phyloP scores from a whole-genome alignment of 2,888 invertebrate genomes.

The Leptinotarsa tumamoca region DNA sequence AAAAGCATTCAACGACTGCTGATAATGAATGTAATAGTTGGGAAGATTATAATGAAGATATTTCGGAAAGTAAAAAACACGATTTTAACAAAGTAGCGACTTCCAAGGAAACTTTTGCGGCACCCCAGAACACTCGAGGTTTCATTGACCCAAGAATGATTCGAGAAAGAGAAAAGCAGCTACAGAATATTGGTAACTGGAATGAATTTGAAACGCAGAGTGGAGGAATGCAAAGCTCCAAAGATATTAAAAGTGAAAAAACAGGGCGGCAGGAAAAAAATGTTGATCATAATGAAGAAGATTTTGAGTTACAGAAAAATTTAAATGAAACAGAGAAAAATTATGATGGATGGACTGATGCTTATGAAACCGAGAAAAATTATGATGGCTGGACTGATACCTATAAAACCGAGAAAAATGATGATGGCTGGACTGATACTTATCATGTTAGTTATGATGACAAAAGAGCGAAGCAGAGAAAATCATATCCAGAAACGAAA shows the following conservation, averaged over 20 bases:
- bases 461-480: not conserved
- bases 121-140: not conserved
- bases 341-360: not conserved
- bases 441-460: not conserved
- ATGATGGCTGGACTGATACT: not conserved
- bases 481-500: not conserved
- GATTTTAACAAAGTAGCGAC: not conserved
- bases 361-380: too few species aligned
- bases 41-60: not conserved
- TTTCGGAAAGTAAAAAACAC: not conserved
- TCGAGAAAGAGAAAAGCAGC: not conserved
- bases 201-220: not conserved
- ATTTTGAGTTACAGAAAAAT: not conserved
- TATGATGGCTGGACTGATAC: not conserved
- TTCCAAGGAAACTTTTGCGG: not conserved
- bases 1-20: not conserved
- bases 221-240: not conserved
- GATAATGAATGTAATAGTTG: not conserved
- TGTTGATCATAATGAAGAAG: not conserved
- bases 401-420: too few species aligned
- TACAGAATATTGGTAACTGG: not conserved
- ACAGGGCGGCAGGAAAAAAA: not conserved
- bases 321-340: too few species aligned
- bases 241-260: not conserved
- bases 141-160: not conserved